Percentiles rank a stretch among this genome's conserved stretches.
phyloP scores from a whole-genome alignment of 2,113 vertebrate species.

The Sciurus niger region DNA sequence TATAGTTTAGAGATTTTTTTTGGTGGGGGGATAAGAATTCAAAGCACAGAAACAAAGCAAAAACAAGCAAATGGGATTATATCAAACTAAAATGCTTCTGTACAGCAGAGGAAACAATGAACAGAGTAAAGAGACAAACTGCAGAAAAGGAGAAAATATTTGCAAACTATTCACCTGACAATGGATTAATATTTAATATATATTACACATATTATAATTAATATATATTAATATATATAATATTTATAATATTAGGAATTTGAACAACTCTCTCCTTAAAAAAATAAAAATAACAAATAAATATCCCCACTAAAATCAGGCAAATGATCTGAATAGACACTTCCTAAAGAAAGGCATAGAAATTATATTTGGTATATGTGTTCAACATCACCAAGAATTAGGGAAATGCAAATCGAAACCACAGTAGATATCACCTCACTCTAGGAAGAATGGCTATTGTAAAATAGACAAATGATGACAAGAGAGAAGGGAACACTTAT shows the following conservation, averaged over 20 bases:
- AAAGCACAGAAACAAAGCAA: not conserved
- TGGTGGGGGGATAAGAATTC: not conserved
- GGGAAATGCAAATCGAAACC: not conserved
- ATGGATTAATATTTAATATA: not conserved
- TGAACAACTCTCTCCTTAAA: not conserved
- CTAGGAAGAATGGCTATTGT: not conserved
- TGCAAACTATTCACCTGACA: not conserved
- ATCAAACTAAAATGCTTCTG: not conserved
- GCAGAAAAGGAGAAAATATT: not conserved
- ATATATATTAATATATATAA: too few species aligned
- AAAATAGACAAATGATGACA: not conserved
- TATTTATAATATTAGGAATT: not conserved
- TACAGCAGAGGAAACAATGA: not conserved
- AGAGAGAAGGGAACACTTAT: not conserved
- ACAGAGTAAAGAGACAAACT: not conserved
- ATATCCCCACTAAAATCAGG: not conserved
- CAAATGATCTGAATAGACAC: not conserved
- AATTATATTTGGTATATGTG: not conserved
- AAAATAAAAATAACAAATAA: not conserved
- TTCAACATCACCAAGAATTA: too few species aligned
- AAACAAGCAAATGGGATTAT: not conserved
- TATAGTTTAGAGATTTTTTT: not conserved
- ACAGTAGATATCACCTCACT: not conserved
- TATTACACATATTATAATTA: too few species aligned
- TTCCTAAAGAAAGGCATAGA: not conserved